phyloP scores from a whole-genome alignment of 1,140 invertebrate genomes.

The Plodia interpunctella region DNA sequence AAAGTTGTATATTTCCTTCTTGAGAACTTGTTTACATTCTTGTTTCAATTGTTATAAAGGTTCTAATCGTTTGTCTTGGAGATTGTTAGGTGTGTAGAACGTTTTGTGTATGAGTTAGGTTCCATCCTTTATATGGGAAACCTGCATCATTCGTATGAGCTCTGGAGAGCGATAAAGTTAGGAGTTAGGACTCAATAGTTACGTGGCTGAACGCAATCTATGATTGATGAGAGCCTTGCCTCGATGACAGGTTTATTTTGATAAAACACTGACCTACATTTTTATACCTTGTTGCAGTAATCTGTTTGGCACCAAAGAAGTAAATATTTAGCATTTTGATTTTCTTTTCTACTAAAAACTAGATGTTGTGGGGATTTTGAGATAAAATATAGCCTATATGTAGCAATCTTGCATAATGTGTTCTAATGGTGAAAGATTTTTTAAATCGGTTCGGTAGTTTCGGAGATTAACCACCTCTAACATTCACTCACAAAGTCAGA shows the following conservation, averaged over 20 bases:
- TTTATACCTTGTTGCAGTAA: background rate
- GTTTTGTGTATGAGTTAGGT: conserved; percentile 28
- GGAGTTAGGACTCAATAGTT: conserved; percentile 17
- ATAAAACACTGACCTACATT: conserved; percentile 7
- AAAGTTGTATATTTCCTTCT: conserved; percentile 11
- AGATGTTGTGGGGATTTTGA: too few relatives aligned
- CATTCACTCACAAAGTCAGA: too few relatives aligned
- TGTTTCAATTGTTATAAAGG: background rate
- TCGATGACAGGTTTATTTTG: conserved; percentile 3
- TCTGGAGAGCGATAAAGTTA: conserved; percentile 15
- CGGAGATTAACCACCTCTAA: too few relatives aligned
- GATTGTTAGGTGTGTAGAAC: background rate
- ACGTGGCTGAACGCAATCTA: conserved; percentile 16
- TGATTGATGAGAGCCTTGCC: conserved; percentile 5
- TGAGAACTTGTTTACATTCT: conserved; percentile 7
- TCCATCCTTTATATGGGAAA: conserved; percentile 46
- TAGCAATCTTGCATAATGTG: too few relatives aligned
- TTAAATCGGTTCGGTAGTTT: too few relatives aligned
- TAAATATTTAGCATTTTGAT: too few relatives aligned
- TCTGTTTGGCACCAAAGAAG: background rate
- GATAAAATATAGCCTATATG: too few relatives aligned
- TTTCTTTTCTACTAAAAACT: too few relatives aligned
- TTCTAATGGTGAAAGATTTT: too few relatives aligned
- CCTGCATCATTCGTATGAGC: conserved; percentile 41
- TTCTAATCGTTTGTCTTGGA: background rate